Conservation (phyloP, 2,888 invertebrate species). For the Drosophila histrio region DNA sequence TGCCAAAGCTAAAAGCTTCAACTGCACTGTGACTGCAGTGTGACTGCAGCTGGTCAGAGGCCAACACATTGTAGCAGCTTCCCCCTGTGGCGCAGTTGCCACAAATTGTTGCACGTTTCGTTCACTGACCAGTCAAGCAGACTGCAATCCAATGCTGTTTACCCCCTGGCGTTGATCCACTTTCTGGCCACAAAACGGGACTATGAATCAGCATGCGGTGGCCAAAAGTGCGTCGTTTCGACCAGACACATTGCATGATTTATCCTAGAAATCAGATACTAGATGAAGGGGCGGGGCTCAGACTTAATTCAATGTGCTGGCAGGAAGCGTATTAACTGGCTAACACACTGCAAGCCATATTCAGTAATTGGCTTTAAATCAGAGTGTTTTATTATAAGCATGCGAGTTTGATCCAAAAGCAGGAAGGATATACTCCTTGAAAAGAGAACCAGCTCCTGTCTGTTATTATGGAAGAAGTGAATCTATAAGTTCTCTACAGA, state of each 20-base stretch:
- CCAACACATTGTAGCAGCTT: conserved; percentile 19
- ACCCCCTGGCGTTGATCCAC: conserved; percentile 28
- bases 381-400: too few species aligned
- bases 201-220: conserved; percentile 38
- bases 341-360: conserved; percentile 4
- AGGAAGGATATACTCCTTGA: too few species aligned
- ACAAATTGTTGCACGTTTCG: conserved; percentile 68
- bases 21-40: conserved; percentile 6
- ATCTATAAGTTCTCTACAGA: too few species aligned
- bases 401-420: too few species aligned
- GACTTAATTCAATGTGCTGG: conserved; percentile 9
- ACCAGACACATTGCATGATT: conserved; percentile 22
- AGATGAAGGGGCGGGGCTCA: too few species aligned
- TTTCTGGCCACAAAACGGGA: conserved; percentile 38
- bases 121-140: conserved; percentile 45
- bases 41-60: conserved; percentile 20
- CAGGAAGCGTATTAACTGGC: neutral
- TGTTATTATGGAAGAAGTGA: too few species aligned
- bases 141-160: conserved; percentile 28
- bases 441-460: too few species aligned
- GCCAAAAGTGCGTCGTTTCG: conserved; percentile 31
- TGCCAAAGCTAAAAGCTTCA: conserved; percentile 1
- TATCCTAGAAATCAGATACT: conserved; percentile 7
- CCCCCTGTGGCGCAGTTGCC: conserved; percentile 65
- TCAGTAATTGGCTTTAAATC: conserved; percentile 3